Percentiles rank a stretch among this genome's conserved stretches.
Conservation (phyloP, 2,888 invertebrate genomes). For the Acleris sparsana region DNA sequence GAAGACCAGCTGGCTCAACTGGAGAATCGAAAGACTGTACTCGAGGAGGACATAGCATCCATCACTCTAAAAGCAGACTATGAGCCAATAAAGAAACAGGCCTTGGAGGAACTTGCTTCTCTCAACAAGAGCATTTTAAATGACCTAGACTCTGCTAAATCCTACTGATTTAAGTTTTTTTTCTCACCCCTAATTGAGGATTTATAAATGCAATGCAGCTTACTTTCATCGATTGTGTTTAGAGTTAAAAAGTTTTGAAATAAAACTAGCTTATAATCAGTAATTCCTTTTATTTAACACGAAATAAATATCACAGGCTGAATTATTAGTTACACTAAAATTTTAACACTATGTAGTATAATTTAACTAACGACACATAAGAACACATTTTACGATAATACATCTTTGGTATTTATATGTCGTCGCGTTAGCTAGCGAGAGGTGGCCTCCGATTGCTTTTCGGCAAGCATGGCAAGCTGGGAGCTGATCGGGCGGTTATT, state of each 20-base stretch:
- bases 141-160: slow-evolving; percentile 65
- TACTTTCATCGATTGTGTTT: neutral
- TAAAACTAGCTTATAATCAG: slow-evolving; percentile 20
- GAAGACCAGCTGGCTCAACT: slow-evolving; percentile 88
- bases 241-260: neutral
- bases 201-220: neutral
- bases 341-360: slow-evolving; percentile 16
- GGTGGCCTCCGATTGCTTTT: slow-evolving; percentile 48
- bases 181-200: no score
- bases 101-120: slow-evolving; percentile 78
- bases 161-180: slow-evolving; percentile 51
- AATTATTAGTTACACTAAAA: slow-evolving; percentile 24
- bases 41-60: slow-evolving; percentile 87
- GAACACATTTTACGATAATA: no score
- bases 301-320: slow-evolving; percentile 65
- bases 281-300: slow-evolving; percentile 43
- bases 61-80: slow-evolving; percentile 88
- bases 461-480: slow-evolving; percentile 54
- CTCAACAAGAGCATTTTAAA: slow-evolving; percentile 83
- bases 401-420: no score
- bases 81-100: slow-evolving; percentile 84
- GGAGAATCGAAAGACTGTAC: slow-evolving; percentile 86
- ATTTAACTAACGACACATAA: slow-evolving; percentile 4
- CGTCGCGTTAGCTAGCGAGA: no score
- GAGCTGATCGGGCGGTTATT: slow-evolving; percentile 63